Conservation (phyloP, 2,888 invertebrate genomes). For the Ethmia dodecea region DNA sequence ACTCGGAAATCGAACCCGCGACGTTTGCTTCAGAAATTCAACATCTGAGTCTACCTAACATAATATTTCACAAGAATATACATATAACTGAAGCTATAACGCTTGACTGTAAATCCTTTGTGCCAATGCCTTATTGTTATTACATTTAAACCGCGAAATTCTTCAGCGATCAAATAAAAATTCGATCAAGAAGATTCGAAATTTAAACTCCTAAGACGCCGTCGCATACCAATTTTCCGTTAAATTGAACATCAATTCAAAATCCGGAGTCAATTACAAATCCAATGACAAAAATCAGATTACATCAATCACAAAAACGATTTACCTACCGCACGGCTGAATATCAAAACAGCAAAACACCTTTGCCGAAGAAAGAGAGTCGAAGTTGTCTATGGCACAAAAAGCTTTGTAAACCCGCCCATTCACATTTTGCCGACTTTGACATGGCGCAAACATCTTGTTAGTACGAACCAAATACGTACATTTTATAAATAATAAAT, state of each 20-base stretch:
- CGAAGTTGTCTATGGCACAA: slow-evolving; percentile 42
- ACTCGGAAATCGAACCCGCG: no score
- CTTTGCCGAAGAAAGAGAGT: slow-evolving; percentile 32
- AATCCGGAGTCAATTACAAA: slow-evolving; percentile 23
- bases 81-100: no score
- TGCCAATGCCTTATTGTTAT: no score
- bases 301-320: slow-evolving; percentile 21
- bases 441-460: slow-evolving; percentile 65
- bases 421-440: slow-evolving; percentile 48
- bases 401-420: slow-evolving; percentile 20
- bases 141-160: no score
- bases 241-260: slow-evolving; percentile 27
- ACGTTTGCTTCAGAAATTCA: no score
- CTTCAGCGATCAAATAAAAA: no score
- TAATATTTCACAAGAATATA: no score
- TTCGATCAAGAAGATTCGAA: no score
- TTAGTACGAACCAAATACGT: slow-evolving; percentile 68
- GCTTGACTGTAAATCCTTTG: no score
- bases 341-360: slow-evolving; percentile 13
- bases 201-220: no score
- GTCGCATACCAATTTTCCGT: slow-evolving; percentile 35
- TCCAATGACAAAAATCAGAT: slow-evolving; percentile 23
- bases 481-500: slow-evolving; percentile 68
- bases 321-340: slow-evolving; percentile 20
- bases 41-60: no score